Conservation (phyloP, 2,113 vertebrate species). For the Paralichthys olivaceus region DNA sequence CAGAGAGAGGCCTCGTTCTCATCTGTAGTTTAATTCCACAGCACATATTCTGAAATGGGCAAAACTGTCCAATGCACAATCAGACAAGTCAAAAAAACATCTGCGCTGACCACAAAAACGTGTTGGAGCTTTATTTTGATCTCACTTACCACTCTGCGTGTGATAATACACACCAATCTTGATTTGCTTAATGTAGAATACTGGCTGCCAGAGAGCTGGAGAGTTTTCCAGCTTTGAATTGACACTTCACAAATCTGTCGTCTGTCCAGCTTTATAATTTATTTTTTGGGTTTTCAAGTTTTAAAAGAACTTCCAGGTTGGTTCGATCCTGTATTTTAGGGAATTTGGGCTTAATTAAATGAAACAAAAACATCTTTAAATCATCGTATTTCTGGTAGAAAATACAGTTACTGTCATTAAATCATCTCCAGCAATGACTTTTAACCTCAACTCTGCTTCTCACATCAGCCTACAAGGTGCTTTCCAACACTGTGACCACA, state of each 20-base stretch:
- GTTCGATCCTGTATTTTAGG: too few relatives aligned
- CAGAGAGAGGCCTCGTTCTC: too few relatives aligned
- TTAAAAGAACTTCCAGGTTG: too few relatives aligned
- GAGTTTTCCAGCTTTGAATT: constrained; percentile 10
- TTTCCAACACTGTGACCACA: constrained; percentile 23
- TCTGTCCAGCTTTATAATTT: background rate
- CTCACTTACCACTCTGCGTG: background rate
- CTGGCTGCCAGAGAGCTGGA: constrained; percentile 11
- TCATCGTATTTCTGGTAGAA: background rate
- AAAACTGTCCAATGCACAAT: background rate
- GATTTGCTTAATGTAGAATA: constrained; percentile 11
- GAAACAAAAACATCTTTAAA: background rate
- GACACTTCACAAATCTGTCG: too few relatives aligned
- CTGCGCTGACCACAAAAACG: background rate
- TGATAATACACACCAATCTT: constrained; percentile 16
- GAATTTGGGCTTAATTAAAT: too few relatives aligned
- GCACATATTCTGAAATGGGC: background rate
- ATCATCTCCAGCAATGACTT: background rate
- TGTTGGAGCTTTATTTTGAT: constrained; percentile 4
- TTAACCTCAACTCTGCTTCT: background rate
- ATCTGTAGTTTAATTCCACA: too few relatives aligned
- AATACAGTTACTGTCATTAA: background rate
- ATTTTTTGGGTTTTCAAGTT: background rate
- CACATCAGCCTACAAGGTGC: background rate
- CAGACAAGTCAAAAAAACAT: background rate